These are phyloP conservation scores for Junonia oenone DNA, from an alignment of 2,888 invertebrate genomes.

Conservation along the genomic window DNA sequence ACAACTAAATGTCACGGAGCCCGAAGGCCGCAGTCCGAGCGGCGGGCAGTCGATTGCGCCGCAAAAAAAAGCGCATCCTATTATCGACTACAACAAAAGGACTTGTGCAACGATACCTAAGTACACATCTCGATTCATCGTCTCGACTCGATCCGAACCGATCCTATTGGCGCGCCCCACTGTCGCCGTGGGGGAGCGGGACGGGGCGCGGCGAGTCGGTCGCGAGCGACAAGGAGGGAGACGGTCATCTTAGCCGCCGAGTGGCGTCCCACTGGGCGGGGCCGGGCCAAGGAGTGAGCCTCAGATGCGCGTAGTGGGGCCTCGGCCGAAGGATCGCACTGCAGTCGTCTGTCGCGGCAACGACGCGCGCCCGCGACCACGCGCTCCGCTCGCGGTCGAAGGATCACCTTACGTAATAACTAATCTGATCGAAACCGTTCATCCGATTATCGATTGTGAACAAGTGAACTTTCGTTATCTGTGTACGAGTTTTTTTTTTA, in stretches of 20 bases:
- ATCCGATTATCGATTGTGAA: constrained; percentile 72
- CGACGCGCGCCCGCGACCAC: constrained; percentile 67
- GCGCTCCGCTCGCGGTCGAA: constrained; percentile 43
- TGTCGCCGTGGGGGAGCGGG: constrained; percentile 68
- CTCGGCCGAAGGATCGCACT: constrained; percentile 79
- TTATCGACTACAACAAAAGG: constrained; percentile 80
- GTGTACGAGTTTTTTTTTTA: constrained; percentile 18
- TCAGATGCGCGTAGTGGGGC: constrained; percentile 83
- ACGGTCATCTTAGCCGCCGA: constrained; percentile 76
- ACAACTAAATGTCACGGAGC: constrained; percentile 43
- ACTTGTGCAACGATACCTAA: constrained; percentile 79
- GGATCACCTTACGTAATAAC: constrained; percentile 71
- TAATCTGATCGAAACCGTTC: constrained; percentile 62
- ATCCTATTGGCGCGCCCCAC: constrained; percentile 79
- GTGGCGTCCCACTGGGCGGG: constrained; percentile 82
- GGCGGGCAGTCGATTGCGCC: constrained; percentile 53
- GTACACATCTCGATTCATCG: constrained; percentile 80
- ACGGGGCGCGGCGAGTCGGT: constrained; percentile 41
- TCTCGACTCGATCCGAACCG: constrained; percentile 77
- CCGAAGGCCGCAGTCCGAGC: constrained; percentile 44
- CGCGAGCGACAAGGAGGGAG: constrained; percentile 66
- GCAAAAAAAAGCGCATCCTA: constrained; percentile 78
- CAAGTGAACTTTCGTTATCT: constrained; percentile 59
- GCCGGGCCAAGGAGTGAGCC: constrained; percentile 78
- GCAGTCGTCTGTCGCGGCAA: constrained; percentile 75